Evolutionary conservation across 2,113 vertebrate species (phyloP), one percentile per base, ranked within the genome.

Genomic region (Nyctereutes procyonoides): DNA sequence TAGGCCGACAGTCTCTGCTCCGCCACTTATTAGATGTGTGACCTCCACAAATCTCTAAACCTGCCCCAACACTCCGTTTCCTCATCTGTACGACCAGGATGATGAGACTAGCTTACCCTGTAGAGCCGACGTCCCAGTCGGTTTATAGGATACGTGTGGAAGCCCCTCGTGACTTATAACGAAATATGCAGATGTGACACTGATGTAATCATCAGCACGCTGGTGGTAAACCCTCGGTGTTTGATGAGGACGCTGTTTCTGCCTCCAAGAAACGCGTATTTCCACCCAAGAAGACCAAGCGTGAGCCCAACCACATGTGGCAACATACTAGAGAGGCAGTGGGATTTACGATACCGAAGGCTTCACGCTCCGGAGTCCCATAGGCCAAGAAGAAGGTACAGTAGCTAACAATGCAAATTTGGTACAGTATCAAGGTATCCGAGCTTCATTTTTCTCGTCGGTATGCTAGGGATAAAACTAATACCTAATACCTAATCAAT

Each of bases 21-120:
- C 65, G 74, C 28, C 80, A 81, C 90, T 96, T 95, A 71, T 92
- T 96, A 94, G 56, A 77, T 84, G 1, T 19, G 58, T 92, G 89
- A 96, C 93, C 89, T 97, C 76, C 67, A 73, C 38, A 95, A 86
- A 82, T 87, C 83, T 84, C 82, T 55, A 55, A 87, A 74, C 48
- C 60, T 48, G 3, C 67, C 30, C 22, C 55, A 83, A 32, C 51
- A 22, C 48, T 92, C 28, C 74, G 67, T 92, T 86, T 97, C 88
- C 56, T 87, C 60, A 79, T 79, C 83, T 94, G 48, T 82, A 69
- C 8, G 28, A 58, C 69, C 30, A 19, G 74, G 65, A 69, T 91
- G 53, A 88, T 80, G 67, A 95, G 73, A 89, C 80, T 1, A 76
- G 48, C 56, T 65, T 65, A n/a, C 35, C 74, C 56, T 3, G 2